Evolutionary conservation across 2,113 vertebrate genomes (phyloP).

Genomic region (Riparia riparia): DNA sequence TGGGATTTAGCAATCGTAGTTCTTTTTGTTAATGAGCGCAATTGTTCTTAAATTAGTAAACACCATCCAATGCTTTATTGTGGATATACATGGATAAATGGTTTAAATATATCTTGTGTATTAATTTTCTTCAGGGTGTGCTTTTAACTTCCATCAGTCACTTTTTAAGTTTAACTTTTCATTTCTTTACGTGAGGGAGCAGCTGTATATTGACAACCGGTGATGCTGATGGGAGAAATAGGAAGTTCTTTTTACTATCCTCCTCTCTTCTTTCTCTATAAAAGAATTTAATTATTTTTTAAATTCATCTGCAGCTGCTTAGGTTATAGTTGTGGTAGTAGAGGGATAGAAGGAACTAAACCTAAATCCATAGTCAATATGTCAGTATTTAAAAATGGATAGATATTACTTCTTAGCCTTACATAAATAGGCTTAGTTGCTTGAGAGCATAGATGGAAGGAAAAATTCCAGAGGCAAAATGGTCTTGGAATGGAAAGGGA

Average conservation of each 20-base stretch:
- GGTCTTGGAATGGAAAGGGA: conserved; percentile 29
- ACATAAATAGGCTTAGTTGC: background rate
- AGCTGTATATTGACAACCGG: conserved; percentile 11
- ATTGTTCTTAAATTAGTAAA: conserved; percentile 29
- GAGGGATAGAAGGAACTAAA: background rate
- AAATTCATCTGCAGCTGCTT: conserved; percentile 63
- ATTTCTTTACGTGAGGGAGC: conserved; percentile 16
- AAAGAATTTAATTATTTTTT: conserved; percentile 63
- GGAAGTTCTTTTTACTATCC: conserved; percentile 1
- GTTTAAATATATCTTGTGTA: background rate
- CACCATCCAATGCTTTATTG: background rate
- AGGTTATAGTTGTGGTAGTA: background rate
- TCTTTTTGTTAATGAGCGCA: background rate
- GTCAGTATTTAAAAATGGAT: conserved; percentile 60
- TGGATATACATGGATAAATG: background rate
- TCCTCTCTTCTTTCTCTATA: background rate
- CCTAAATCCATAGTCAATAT: conserved; percentile 12
- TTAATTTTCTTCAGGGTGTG: background rate
- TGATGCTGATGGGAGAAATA: conserved; percentile 17
- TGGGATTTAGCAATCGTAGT: background rate
- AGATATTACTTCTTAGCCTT: conserved; percentile 19
- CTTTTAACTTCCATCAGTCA: conserved; percentile 3
- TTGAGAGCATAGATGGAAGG: background rate
- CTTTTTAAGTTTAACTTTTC: conserved; percentile 34
- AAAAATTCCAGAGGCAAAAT: conserved; percentile 38